Evolutionary conservation across 2,797 vertebrate species (phyloP), one percentile per base, ranked within the genome.

Genomic region (Australoheros facetus): DNA sequence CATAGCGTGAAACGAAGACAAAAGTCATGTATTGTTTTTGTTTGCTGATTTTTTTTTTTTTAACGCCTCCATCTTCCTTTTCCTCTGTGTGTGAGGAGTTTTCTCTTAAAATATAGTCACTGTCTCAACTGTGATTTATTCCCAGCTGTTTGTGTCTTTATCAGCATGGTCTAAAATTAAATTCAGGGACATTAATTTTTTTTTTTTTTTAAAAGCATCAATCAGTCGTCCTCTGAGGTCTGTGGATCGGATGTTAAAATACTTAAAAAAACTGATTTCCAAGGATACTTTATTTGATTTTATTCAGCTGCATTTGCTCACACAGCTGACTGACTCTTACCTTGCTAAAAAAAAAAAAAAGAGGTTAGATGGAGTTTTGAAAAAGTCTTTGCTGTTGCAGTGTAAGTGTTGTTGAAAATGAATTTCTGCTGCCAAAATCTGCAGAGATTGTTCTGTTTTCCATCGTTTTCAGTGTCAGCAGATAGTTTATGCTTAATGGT

Each of bases 21-120:
- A 56, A 75, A 73, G 70, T 58, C 86, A 78, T 85, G 73, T 79
- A 70, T 82, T 78, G 81, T 71, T 78, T 83, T 79, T 79, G 66
- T 85, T 78, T 83, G 71, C 78, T 79, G 34, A 58, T 16, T 45
- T 73, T 56, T 26, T 2, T 4, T 51, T 71, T 42, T 51, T 0
- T n/a, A 19, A 30, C 42, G 17, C 53, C 59, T 13, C 10, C 23
- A 11, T 56, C 54, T 13, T 5, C 19, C 0, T 30, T 3, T 30
- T 56, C 17, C 48, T 72, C 42, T 5, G 11, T 71, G 45, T n/a
- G 30, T 42, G 19, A 56, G 51, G 53, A 66, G 9, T 30, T 12
- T 28, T 54, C n/a, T 54, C 12, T 7, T 17, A 45, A 48, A 48
- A 19, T 26, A 30, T 10, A 9, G 73, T 56, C 32, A 56, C 58